Evolutionary conservation across 2,113 vertebrate species (phyloP), one percentile per base, ranked within the genome.

Genomic region (Anguilla rostrata): DNA sequence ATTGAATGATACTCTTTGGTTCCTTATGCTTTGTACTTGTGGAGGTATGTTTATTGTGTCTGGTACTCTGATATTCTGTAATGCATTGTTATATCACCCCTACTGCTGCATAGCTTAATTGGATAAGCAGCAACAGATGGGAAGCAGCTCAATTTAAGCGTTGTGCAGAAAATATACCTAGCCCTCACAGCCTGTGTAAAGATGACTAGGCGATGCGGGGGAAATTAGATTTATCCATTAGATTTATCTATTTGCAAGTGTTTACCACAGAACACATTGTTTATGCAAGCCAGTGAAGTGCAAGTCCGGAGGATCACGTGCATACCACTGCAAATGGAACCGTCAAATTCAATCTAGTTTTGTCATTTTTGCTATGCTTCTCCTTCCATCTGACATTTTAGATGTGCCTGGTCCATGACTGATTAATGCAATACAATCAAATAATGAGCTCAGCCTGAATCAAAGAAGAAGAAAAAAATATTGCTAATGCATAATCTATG

Each of bases 101-200:
- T 34, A 22, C 22, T 71, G 7, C 60, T 26, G 22, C 29, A 56
- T 2, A 85, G 88, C 60, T 49, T 86, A 87, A 90, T 87, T 86
- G 89, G 78, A 94, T 94, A 94, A 96, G 95, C 95, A 95, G 93
- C 63, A 22, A 71, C 95, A 95, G 95, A 94, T 95, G 95, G 94
- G 86, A 86, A 85, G 90, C 87, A 85, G 88, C 85, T 91, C 88
- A 91, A 92, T 92, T 94, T 93, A 88, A 92, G 91, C 85, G 29
- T 87, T 71, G 86, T 90, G 89, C 86, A 90, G 93, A 93, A 91
- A 89, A 92, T 93, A 91, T 93, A 90, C 90, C 93, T 92, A 91
- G 94, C 93, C 92, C 94, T 94, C 94, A 93, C 93, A 92, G 93
- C 93, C 94, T 66, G 82, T 60, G 91, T 83, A 71, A 87, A 92